Base-by-base conservation (phyloP, 2,888 invertebrate species). In the Eupithecia dodoneata region DNA sequence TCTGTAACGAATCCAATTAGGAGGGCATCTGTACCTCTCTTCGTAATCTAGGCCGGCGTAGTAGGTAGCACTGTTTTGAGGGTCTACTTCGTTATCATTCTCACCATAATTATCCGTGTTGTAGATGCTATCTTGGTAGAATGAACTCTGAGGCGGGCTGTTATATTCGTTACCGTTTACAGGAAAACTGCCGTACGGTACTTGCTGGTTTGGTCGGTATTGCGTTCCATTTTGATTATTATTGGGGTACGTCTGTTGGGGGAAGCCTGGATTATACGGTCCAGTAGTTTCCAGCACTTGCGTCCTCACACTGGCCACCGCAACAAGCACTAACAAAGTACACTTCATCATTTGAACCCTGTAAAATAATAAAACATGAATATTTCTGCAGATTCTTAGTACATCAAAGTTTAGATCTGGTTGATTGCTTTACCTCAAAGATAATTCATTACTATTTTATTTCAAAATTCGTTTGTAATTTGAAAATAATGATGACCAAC, bases 1-100 rank as follows among this genome's bases (percentile, higher is more conserved):
- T 81, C 97, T 96, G 87, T 96, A 98, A 49, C 96, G 96, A n/a
- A 97, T 92, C 99, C 99, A 99, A 89, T 98, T 96, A 74, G 97
- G 97, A 0, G 99, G 99, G 91, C 99, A 99, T 75, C 84, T 89
- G 80, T 93, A 94, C 71, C 93, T 87, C 80, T 95, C 93, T 71
- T 94, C 94, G 74, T 92, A 93, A 82, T 95, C 95, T 76, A 94
- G 86, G 2, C 93, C 93, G 12, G 94, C 93, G 73, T 95, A 94
- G 76, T 92, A 94, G 42, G 86, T 88, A 1, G 92, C 91, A 4
- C 92, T 91, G 74, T 91, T 93, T 80, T 91, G 91, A 3, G 92
- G 91, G 81, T 95, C 94, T 42, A 93, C 86, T 49, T 93, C 93
- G 79, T 93, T 94, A 7, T 92, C 91, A 63, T 90, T 87, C 6